Percentiles rank a stretch among this genome's conserved stretches.
Conservation (phyloP, 1,140 invertebrate species). For the Macrobrachium nipponense region DNA sequence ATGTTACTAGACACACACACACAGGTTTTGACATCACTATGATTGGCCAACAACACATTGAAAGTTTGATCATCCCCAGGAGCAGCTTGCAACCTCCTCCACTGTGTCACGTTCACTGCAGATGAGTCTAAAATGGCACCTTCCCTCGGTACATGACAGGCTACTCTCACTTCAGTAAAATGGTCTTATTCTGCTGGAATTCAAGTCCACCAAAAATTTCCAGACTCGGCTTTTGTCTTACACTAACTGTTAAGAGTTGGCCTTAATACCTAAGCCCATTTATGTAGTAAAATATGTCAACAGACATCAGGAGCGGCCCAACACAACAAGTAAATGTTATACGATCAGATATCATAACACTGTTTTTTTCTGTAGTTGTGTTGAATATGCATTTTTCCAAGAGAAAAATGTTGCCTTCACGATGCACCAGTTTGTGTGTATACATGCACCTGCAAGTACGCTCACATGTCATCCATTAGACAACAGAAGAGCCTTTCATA, state of each 20-base stretch:
- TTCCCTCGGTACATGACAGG: background rate
- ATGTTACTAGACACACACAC: background rate
- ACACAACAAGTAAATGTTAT: too few species aligned
- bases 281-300: background rate
- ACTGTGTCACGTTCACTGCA: background rate
- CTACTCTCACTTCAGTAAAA: background rate
- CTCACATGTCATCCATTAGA: too few species aligned
- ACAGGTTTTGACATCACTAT: background rate
- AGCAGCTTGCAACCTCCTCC: background rate
- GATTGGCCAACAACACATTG: background rate
- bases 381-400: too few species aligned
- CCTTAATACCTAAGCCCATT: constrained; percentile 3
- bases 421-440: too few species aligned
- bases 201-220: background rate
- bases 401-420: too few species aligned
- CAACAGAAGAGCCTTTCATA: too few species aligned
- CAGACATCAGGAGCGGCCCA: too few species aligned
- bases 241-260: background rate
- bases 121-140: background rate
- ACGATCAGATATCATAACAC: too few species aligned
- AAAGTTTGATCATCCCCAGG: background rate
- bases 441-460: too few species aligned
- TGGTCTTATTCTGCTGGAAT: background rate
- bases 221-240: background rate
- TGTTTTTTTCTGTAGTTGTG: too few species aligned